Percentiles rank a stretch among this genome's conserved stretches.
Evolutionary conservation across 2,888 invertebrate species (phyloP).

Genomic region (Sinopyrophorus schimmeli): DNA sequence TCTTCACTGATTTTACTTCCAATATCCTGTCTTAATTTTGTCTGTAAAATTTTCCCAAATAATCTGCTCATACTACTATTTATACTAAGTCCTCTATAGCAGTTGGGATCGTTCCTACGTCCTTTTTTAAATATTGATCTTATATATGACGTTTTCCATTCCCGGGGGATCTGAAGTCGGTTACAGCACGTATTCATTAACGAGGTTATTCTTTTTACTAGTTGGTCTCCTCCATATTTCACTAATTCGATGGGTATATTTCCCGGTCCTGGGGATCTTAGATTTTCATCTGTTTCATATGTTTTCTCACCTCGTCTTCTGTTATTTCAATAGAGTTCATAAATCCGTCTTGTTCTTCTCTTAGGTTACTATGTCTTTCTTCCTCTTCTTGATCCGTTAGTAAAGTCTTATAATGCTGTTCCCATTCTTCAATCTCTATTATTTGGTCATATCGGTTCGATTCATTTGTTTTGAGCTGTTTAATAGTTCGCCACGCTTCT

Average conservation of each 20-base stretch:
- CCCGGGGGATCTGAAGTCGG: not conserved
- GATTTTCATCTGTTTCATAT: constrained; percentile 1
- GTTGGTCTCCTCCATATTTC: not conserved
- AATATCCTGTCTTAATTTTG: not conserved
- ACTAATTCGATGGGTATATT: not conserved
- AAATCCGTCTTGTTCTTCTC: too few relatives aligned
- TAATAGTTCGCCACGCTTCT: too few relatives aligned
- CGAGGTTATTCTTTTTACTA: not conserved
- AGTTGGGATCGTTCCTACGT: not conserved
- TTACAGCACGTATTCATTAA: not conserved
- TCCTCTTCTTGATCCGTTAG: too few relatives aligned
- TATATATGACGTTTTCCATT: not conserved
- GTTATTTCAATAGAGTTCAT: too few relatives aligned
- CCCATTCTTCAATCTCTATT: too few relatives aligned
- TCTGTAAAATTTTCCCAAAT: constrained; percentile 5
- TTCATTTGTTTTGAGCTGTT: too few relatives aligned
- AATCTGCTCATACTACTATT: not conserved
- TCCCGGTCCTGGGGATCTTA: constrained; percentile 4
- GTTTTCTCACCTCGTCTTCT: not conserved
- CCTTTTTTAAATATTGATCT: not conserved
- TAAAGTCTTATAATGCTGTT: too few relatives aligned
- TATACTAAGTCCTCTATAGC: constrained; percentile 4
- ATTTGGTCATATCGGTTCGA: too few relatives aligned
- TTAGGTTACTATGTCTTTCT: too few relatives aligned
- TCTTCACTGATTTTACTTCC: too few relatives aligned